Evolutionary conservation across 2,797 vertebrate species (phyloP).

Genomic region (Apodemus agrarius): DNA sequence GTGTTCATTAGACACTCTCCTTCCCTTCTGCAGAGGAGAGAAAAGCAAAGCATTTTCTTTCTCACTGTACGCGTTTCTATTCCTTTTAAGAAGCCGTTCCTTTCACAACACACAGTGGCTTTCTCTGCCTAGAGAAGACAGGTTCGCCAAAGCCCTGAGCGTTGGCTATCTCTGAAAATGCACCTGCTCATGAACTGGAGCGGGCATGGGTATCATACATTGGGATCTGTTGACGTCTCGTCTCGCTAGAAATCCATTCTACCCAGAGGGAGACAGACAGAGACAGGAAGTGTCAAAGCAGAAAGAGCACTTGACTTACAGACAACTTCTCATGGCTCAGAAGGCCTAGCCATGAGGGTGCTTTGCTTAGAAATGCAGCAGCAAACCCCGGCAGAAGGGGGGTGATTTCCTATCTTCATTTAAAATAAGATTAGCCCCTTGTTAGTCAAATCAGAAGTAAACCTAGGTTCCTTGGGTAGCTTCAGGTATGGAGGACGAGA

Average conservation of each 20-base stretch:
- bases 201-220: neutral
- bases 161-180: neutral
- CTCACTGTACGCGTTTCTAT: neutral
- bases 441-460: conserved; percentile 55
- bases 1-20: neutral
- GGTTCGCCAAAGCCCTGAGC: neutral
- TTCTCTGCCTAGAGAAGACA: conserved; percentile 26
- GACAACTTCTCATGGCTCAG: conserved; percentile 1
- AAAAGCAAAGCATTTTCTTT: neutral
- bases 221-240: neutral
- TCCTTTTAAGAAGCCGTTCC: neutral
- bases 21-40: neutral
- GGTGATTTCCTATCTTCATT: conserved; percentile 72
- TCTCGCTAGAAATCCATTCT: conserved; percentile 48
- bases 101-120: neutral
- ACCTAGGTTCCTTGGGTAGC: neutral
- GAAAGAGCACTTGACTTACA: conserved; percentile 52
- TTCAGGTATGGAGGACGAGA: neutral
- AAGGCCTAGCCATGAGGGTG: conserved; percentile 59
- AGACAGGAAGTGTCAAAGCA: neutral
- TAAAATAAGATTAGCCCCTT: conserved; percentile 73
- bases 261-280: neutral
- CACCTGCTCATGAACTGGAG: neutral
- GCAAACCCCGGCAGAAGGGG: conserved; percentile 48
- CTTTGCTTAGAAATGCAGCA: conserved; percentile 47